Evolutionary conservation across 2,888 invertebrate species (phyloP).

Genomic region (Uropetala carovei): DNA sequence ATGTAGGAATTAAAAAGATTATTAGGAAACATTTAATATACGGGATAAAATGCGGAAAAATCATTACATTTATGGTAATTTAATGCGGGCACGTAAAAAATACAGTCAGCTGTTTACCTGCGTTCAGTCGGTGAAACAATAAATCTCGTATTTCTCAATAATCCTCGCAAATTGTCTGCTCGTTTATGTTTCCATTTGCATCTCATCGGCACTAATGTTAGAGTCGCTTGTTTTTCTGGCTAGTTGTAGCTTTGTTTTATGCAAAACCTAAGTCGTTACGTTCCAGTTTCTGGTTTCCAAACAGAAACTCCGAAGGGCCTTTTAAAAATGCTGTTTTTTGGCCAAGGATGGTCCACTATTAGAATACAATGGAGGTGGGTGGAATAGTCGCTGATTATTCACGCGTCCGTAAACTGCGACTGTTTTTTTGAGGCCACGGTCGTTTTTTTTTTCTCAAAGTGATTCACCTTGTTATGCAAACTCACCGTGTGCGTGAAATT

Average conservation of each 20-base stretch:
- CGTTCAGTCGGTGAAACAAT: too few species aligned
- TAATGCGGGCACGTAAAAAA: too few species aligned
- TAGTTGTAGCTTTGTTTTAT: not conserved
- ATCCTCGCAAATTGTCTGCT: too few species aligned
- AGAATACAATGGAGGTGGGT: conserved; percentile 23
- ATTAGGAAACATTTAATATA: too few species aligned
- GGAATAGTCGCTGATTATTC: conserved; percentile 13
- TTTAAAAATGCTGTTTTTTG: not conserved
- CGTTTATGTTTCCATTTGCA: too few species aligned
- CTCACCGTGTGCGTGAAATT: too few species aligned
- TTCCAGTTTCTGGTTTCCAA: not conserved
- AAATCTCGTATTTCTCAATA: too few species aligned
- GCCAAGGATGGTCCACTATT: not conserved
- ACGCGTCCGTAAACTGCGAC: not conserved
- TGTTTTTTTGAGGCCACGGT: not conserved
- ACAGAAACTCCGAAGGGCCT: not conserved
- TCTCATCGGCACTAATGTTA: too few species aligned
- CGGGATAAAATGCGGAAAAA: too few species aligned
- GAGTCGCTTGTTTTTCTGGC: not conserved
- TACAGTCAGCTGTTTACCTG: too few species aligned
- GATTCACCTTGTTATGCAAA: not conserved
- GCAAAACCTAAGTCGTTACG: not conserved
- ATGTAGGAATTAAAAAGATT: too few species aligned
- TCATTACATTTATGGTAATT: too few species aligned
- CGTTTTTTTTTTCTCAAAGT: not conserved